A percentile compares a stretch with the other conserved stretches of the same genome.
Conservation (phyloP, 2,113 vertebrate genomes). For the Zosterops hypoxanthus region DNA sequence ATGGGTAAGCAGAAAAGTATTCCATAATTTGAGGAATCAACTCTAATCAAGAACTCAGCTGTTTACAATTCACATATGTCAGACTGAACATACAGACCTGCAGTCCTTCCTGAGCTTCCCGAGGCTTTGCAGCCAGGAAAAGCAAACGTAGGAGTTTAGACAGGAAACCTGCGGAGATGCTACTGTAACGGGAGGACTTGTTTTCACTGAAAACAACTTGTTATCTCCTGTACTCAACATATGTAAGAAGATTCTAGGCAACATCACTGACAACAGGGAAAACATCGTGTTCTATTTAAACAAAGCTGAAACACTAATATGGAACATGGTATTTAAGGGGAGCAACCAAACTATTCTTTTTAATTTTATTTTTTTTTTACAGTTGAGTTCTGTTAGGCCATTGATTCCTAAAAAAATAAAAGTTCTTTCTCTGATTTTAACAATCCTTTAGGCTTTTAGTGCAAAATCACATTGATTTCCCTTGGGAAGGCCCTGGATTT, state of each 20-base stretch:
- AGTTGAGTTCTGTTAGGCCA: constrained; percentile 85
- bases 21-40: constrained; percentile 82
- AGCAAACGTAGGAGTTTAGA: constrained; percentile 76
- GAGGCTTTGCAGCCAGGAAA: constrained; percentile 64
- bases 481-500: constrained; percentile 92
- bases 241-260: constrained; percentile 82
- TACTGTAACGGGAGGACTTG: constrained; percentile 77
- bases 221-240: constrained; percentile 81
- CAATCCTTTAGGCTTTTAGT: constrained; percentile 79
- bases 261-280: constrained; percentile 74
- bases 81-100: constrained; percentile 71
- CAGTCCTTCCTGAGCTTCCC: constrained; percentile 71
- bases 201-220: constrained; percentile 86
- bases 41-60: constrained; percentile 83
- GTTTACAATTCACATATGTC: constrained; percentile 65
- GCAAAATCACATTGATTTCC: constrained; percentile 89
- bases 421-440: constrained; percentile 78
- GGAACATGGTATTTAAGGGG: constrained; percentile 76
- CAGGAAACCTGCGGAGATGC: constrained; percentile 77
- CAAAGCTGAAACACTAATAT: constrained; percentile 71
- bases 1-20: constrained; percentile 73
- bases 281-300: constrained; percentile 70
- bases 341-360: constrained; percentile 70
- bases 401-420: constrained; percentile 86
- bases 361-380: constrained; percentile 51